A percentile compares a stretch with the other conserved stretches of the same genome.
Evolutionary conservation across 1,140 invertebrate genomes (phyloP).

Genomic region (Nasonia giraulti): DNA sequence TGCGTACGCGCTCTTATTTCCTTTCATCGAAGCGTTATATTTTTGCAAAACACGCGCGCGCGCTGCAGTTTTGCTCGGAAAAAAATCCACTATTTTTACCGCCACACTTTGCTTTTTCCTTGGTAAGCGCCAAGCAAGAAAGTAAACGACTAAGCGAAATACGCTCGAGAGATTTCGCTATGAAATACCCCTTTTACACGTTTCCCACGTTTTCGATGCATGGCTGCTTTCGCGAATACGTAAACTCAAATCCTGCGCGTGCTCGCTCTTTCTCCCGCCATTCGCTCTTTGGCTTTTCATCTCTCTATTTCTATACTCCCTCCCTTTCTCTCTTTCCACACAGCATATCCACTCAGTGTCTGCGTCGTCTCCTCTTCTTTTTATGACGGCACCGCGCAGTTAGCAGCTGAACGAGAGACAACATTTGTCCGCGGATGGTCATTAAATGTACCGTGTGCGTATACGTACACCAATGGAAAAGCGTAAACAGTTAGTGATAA

Average conservation of each 20-base stretch:
- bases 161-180: constrained; percentile 56
- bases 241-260: constrained; percentile 50
- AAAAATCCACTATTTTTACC: constrained; percentile 48
- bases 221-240: constrained; percentile 51
- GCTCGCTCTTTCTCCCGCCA: constrained; percentile 27
- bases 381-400: constrained; percentile 14
- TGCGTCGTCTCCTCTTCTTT: neutral
- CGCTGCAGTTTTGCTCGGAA: neutral
- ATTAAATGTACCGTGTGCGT: neutral
- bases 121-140: constrained; percentile 44
- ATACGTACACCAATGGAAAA: neutral
- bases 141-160: constrained; percentile 54
- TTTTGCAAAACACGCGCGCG: neutral
- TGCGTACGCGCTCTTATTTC: neutral
- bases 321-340: neutral
- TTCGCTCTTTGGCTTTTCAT: constrained; percentile 22
- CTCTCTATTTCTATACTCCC: neutral
- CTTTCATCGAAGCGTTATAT: neutral
- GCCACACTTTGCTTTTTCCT: constrained; percentile 41
- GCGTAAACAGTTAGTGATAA: constrained; percentile 11
- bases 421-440: neutral
- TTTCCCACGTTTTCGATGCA: constrained; percentile 59
- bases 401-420: neutral
- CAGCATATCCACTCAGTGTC: neutral
- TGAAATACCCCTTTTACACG: constrained; percentile 57